phyloP scores from a whole-genome alignment of 2,888 invertebrate species.

The Mimas tiliae region DNA sequence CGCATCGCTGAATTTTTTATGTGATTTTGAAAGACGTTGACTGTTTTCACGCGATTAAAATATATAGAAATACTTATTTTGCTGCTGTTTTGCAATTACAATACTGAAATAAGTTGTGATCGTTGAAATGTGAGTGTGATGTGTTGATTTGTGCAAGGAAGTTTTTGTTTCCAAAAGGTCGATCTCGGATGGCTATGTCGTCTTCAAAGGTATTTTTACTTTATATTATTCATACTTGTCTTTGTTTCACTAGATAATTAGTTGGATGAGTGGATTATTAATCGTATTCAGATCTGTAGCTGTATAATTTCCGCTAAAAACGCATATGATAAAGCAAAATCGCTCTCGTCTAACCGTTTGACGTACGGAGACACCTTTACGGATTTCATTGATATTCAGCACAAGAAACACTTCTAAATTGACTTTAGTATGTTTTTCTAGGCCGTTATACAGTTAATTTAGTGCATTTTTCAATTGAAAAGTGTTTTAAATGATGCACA shows the following conservation, averaged over 20 bases:
- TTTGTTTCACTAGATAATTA: conserved; percentile 50
- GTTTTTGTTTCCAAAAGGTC: conserved; percentile 73
- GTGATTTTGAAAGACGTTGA: conserved; percentile 75
- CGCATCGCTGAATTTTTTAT: conserved; percentile 72
- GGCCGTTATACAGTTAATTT: conserved; percentile 24
- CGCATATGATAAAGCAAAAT: conserved; percentile 36
- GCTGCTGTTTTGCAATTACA: conserved; percentile 42
- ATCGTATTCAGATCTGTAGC: conserved; percentile 31
- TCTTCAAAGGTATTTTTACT: conserved; percentile 58
- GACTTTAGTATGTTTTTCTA: conserved; percentile 20
- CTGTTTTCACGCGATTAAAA: conserved; percentile 58
- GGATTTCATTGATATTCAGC: conserved; percentile 37
- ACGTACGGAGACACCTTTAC: conserved; percentile 44
- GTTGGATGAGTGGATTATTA: conserved; percentile 36
- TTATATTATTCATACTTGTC: conserved; percentile 57
- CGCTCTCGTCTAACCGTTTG: conserved; percentile 42
- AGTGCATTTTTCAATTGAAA: conserved; percentile 11
- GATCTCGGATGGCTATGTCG: conserved; percentile 68
- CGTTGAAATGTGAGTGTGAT: conserved; percentile 57
- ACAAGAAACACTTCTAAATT: conserved; percentile 23
- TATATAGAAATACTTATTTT: conserved; percentile 49
- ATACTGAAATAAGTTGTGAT: conserved; percentile 47
- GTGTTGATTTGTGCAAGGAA: conserved; percentile 56
- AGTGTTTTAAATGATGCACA: background rate
- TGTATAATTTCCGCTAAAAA: conserved; percentile 32